phyloP scores from a whole-genome alignment of 2,888 invertebrate species.

The Cybosia mesomella region DNA sequence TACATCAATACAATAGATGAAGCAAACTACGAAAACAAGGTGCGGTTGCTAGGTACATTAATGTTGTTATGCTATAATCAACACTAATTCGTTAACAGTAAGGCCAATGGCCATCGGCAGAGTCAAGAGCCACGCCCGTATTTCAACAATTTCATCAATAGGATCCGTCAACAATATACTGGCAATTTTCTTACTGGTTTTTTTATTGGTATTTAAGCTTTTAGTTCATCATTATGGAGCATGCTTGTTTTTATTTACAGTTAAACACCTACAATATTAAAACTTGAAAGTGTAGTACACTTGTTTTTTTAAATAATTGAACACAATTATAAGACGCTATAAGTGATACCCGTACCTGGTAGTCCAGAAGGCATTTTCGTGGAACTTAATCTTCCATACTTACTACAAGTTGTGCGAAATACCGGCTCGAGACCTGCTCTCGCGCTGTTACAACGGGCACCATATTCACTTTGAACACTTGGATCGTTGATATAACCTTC shows the following conservation, averaged over 20 bases:
- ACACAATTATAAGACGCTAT: background rate
- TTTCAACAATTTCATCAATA: conserved; percentile 58
- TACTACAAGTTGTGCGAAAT: conserved; percentile 42
- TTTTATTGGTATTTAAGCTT: background rate
- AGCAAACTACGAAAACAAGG: conserved; percentile 44
- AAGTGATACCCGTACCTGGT: conserved; percentile 55
- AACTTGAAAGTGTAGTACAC: background rate
- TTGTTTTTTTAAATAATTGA: background rate
- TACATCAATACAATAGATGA: conserved; percentile 36
- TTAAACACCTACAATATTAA: conserved; percentile 25
- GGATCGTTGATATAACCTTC: conserved; percentile 64
- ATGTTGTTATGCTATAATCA: conserved; percentile 59
- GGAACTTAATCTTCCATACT: conserved; percentile 63
- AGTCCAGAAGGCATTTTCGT: conserved; percentile 41
- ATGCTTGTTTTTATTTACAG: conserved; percentile 48
- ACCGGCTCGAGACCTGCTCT: conserved; percentile 21
- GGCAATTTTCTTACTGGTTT: conserved; percentile 19
- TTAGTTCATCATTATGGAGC: conserved; percentile 2
- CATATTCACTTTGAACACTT: conserved; percentile 73
- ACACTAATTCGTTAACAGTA: conserved; percentile 70
- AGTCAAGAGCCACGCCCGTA: conserved; percentile 73
- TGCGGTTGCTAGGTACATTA: conserved; percentile 53
- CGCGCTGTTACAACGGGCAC: conserved; percentile 52
- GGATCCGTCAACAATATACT: conserved; percentile 26
- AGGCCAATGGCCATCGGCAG: conserved; percentile 61